These are phyloP conservation scores for Genyomyrus donnyi DNA, from an alignment of 2,113 vertebrate species.

Conservation along the genomic window DNA sequence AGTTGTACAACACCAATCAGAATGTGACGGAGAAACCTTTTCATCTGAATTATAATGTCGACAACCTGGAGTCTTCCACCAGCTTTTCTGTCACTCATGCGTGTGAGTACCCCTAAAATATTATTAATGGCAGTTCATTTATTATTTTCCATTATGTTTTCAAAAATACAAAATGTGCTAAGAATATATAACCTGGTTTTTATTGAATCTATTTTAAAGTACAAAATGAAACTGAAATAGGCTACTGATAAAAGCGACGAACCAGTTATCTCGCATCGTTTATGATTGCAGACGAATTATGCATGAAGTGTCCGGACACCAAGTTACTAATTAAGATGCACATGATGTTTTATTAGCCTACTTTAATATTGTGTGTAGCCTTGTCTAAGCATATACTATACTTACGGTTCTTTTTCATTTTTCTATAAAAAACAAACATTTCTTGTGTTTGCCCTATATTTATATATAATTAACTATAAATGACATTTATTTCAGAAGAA, in stretches of 20 bases:
- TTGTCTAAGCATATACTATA: background rate
- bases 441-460: background rate
- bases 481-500: background rate
- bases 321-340: background rate
- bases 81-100: slow-evolving; percentile 99
- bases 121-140: background rate
- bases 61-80: slow-evolving; percentile 98
- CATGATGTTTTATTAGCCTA: background rate
- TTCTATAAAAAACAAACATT: background rate
- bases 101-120: slow-evolving; percentile 74
- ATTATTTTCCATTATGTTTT: background rate
- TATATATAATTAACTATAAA: background rate
- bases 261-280: background rate
- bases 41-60: slow-evolving; percentile 96
- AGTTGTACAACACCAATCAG: slow-evolving; percentile 99
- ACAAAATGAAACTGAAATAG: background rate
- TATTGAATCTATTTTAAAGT: background rate
- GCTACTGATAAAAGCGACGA: background rate
- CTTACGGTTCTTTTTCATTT: background rate
- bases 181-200: background rate
- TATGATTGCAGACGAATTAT: background rate
- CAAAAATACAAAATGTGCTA: background rate
- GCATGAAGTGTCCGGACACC: background rate
- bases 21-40: slow-evolving; percentile 97
- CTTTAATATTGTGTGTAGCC: background rate